These are phyloP conservation scores for Enteromius radiatus DNA, from an alignment of 2,797 vertebrate species.

Conservation along the genomic window DNA sequence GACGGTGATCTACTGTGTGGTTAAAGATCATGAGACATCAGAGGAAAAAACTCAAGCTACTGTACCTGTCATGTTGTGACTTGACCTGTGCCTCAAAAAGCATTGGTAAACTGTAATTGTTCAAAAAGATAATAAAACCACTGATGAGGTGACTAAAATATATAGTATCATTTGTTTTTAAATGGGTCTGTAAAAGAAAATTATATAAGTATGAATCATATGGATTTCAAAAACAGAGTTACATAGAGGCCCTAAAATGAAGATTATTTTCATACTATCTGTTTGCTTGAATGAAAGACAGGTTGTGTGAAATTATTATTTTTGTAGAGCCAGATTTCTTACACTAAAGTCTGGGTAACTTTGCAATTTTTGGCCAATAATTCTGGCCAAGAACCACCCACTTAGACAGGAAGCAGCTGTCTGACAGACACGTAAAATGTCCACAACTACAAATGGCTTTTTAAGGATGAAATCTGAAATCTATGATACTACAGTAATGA, in stretches of 20 bases:
- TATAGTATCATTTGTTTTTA: not conserved
- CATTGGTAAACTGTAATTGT: not conserved
- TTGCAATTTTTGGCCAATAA: not conserved
- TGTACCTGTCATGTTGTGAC: slow-evolving; percentile 27
- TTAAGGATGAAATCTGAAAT: not conserved
- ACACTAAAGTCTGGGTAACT: slow-evolving; percentile 8
- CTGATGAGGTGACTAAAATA: not conserved
- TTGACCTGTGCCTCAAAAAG: not conserved
- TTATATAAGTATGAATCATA: not conserved
- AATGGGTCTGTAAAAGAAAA: not conserved
- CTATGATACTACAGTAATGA: not conserved
- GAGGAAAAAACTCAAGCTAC: not conserved
- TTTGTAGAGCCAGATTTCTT: not conserved
- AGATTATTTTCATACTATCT: not conserved
- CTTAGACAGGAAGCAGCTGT: slow-evolving; percentile 4
- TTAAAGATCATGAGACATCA: slow-evolving; percentile 2
- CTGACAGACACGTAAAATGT: not conserved
- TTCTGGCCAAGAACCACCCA: slow-evolving; percentile 6
- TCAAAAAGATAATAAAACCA: not conserved
- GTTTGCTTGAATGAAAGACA: not conserved
- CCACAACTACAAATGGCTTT: not conserved
- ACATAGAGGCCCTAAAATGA: not conserved
- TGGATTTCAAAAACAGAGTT: not conserved
- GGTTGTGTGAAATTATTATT: not conserved
- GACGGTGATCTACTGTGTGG: not conserved